Base-by-base conservation (phyloP, 2,888 invertebrate species). In the Papilio gigon region DNA sequence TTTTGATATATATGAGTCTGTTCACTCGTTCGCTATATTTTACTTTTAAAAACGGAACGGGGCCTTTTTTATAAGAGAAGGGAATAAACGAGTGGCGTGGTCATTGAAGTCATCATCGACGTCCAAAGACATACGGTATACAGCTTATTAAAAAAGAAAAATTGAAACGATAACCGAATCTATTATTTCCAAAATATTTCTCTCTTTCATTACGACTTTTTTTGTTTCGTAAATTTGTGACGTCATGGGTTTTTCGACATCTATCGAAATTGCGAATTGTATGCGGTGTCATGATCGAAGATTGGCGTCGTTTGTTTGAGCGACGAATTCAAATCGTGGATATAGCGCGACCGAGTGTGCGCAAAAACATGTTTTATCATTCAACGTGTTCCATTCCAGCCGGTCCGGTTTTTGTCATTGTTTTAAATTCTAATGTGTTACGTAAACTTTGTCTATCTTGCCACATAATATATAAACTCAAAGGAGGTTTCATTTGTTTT, bases 201-300 rank as follows among this genome's bases (percentile, higher is more conserved):
- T n/a, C n/a, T n/a, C n/a, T n/a, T n/a, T n/a, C n/a, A n/a, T n/a
- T n/a, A n/a, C n/a, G n/a, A n/a, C n/a, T n/a, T n/a, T 53, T 56
- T 53, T n/a, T 25, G 27, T 56, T 56, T 30, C 30, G 30, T 17
- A 30, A 56, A 56, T 17, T 53, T 17, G 4, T 53, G 53, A 53
- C 30, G 53, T 56, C 30, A 56, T 30, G 17, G 4, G 6, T 25
- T 56, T 53, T 56, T 56, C 30, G n/a, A 27, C 30, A 56, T 30
- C 30, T 56, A 27, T 27, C n/a, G 27, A 56, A 27, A 3, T 27
- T 56, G n/a, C 17, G 4, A 30, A 56, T 50, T n/a, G 27, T 53
- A 53, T 56, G 53, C 53, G 17, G 30, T 30, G 27, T 56, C 53
- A 30, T 56, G 53, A 56, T 30, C 17, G 8, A 30, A 56, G 30